Conservation (phyloP, 2,888 invertebrate genomes). For the Nemoura dubitans region DNA sequence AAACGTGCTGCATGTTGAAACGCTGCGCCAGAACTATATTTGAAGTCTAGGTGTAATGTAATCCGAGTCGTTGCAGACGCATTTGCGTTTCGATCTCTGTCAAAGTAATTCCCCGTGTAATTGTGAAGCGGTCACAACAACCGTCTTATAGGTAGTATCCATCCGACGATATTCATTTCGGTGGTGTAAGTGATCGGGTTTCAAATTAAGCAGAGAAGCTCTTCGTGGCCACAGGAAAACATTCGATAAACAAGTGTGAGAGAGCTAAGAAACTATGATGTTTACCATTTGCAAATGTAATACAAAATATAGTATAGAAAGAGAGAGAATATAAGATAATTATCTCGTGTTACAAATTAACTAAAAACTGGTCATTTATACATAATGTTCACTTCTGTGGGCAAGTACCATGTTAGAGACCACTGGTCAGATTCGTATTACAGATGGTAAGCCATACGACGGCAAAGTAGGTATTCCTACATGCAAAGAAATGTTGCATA, state of each 20-base stretch:
- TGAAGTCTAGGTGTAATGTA: not conserved
- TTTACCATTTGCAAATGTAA: not conserved
- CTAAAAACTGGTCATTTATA: not conserved
- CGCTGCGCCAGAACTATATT: not conserved
- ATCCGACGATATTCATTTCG: conserved; percentile 44
- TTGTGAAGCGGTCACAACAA: not conserved
- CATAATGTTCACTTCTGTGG: conserved; percentile 9
- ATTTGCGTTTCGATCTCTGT: not conserved
- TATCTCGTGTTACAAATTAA: not conserved
- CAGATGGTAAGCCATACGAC: not conserved
- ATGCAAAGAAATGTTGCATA: not conserved
- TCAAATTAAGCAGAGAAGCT: conserved; percentile 49
- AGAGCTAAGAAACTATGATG: not conserved
- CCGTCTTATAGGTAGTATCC: conserved; percentile 18
- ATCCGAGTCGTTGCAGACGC: not conserved
- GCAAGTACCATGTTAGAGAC: not conserved
- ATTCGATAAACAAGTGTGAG: conserved; percentile 29
- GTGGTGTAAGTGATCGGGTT: conserved; percentile 45
- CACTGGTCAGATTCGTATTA: not conserved
- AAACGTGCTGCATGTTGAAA: too few relatives aligned
- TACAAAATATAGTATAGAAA: not conserved
- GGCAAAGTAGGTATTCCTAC: not conserved
- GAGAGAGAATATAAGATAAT: not conserved
- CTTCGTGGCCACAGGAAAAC: conserved; percentile 27
- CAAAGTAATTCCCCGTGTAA: not conserved